These are phyloP conservation scores for Tyrannus savana DNA, from an alignment of 2,113 vertebrate species.

Conservation along the genomic window DNA sequence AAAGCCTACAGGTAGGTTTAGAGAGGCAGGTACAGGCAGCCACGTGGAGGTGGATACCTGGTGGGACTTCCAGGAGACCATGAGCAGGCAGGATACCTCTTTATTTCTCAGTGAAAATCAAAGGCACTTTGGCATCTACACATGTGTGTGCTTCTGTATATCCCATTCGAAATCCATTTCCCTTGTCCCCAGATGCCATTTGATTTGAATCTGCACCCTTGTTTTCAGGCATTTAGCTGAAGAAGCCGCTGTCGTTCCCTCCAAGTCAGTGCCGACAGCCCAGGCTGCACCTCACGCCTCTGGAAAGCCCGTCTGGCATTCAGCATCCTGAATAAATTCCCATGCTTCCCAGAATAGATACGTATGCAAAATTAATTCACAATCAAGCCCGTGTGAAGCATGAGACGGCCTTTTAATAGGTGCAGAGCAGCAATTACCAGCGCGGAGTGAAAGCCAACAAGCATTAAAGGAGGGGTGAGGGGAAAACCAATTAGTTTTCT, in stretches of 20 bases:
- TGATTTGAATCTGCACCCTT: neutral
- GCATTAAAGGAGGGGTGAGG: neutral
- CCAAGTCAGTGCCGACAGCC: neutral
- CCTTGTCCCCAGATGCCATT: neutral
- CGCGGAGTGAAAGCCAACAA: constrained; percentile 13
- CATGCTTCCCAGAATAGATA: neutral
- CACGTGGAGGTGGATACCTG: neutral
- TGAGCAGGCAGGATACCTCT: neutral
- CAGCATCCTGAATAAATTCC: neutral
- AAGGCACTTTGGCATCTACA: neutral
- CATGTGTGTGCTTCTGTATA: neutral
- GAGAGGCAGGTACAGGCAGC: neutral
- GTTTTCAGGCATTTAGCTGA: neutral
- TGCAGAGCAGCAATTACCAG: constrained; percentile 44
- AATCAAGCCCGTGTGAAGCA: neutral
- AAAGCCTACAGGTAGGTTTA: neutral
- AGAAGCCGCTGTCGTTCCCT: neutral
- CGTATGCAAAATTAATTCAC: constrained; percentile 34
- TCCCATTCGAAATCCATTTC: neutral
- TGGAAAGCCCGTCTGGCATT: neutral
- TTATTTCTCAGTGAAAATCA: neutral
- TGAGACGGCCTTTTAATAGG: neutral
- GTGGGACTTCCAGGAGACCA: neutral
- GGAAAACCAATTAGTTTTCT: constrained; percentile 11
- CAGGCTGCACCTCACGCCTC: neutral